phyloP scores from a whole-genome alignment of 2,888 invertebrate species.

The Nycteola revayana region DNA sequence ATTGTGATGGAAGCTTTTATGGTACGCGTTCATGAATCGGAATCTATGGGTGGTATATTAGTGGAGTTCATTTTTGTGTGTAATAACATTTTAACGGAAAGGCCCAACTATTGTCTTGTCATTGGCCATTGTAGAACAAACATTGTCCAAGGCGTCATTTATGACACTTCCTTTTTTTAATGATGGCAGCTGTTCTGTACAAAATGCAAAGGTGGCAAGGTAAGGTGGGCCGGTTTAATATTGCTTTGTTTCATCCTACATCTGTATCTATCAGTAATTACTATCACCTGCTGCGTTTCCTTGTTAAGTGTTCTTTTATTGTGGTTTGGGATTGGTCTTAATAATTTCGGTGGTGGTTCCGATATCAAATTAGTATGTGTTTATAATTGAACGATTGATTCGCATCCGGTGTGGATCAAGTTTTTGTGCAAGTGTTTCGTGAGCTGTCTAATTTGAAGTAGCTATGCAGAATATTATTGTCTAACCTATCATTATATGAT shows the following conservation, averaged over 20 bases:
- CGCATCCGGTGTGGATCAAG: slow-evolving; percentile 15
- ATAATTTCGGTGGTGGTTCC: slow-evolving; percentile 27
- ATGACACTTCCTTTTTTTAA: slow-evolving; percentile 59
- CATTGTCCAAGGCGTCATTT: slow-evolving; percentile 60
- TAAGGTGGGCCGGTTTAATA: slow-evolving; percentile 34
- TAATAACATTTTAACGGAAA: slow-evolving; percentile 37
- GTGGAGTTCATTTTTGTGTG: slow-evolving; percentile 24
- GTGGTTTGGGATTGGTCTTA: slow-evolving; percentile 21
- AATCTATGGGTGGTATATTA: slow-evolving; percentile 49
- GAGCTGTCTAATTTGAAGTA: slow-evolving; percentile 5
- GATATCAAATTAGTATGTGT: slow-evolving; percentile 18
- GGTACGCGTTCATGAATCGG: slow-evolving; percentile 46
- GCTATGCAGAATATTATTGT: slow-evolving; percentile 9
- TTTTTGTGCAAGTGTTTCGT: slow-evolving; percentile 1
- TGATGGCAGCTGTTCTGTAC: slow-evolving; percentile 55
- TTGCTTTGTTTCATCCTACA: slow-evolving; percentile 38
- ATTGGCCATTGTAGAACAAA: slow-evolving; percentile 55
- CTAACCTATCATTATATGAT: slow-evolving; percentile 13
- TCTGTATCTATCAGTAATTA: slow-evolving; percentile 58
- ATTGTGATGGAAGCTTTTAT: slow-evolving; percentile 56
- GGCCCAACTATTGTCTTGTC: slow-evolving; percentile 41
- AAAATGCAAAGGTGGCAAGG: slow-evolving; percentile 39
- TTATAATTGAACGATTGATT: slow-evolving; percentile 28
- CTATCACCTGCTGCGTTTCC: slow-evolving; percentile 57
- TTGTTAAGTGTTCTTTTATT: slow-evolving; percentile 32